Evolutionary conservation across 2,797 vertebrate genomes (phyloP).

Genomic region (Hyperoplus lanceolatus): DNA sequence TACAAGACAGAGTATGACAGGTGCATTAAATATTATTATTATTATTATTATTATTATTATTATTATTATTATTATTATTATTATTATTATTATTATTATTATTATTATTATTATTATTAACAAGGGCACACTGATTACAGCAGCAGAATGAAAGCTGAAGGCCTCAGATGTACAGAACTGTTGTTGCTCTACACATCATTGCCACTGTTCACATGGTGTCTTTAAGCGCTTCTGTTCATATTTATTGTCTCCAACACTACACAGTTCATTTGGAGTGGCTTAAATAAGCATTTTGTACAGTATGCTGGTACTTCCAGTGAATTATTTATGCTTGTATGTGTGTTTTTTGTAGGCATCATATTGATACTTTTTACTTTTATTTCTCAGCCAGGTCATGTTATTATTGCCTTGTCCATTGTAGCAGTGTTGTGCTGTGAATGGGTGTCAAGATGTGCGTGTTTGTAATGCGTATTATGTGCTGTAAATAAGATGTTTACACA

Average conservation of each 20-base stretch:
- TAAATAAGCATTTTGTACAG: constrained; percentile 67
- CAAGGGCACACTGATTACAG: constrained; percentile 13
- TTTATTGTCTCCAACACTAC: constrained; percentile 84
- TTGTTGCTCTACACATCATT: constrained; percentile 29
- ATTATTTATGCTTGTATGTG: constrained; percentile 70
- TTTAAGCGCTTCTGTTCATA: constrained; percentile 61
- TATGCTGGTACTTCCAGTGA: constrained; percentile 65
- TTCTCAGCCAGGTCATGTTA: constrained; percentile 39
- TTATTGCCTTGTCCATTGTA: constrained; percentile 44
- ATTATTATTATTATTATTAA: constrained; percentile 2
- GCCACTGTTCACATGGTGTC: constrained; percentile 36
- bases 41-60: too few species aligned
- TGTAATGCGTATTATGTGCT: constrained; percentile 56
- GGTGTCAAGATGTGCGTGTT: constrained; percentile 47
- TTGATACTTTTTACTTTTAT: constrained; percentile 44
- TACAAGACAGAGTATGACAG: constrained; percentile 7
- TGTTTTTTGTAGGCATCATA: constrained; percentile 46
- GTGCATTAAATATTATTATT: not conserved
- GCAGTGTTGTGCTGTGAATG: constrained; percentile 67
- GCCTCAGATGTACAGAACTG: constrained; percentile 44
- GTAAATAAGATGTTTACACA: constrained; percentile 62
- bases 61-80: not conserved
- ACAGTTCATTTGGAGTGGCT: constrained; percentile 44
- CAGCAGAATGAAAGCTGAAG: constrained; percentile 31
- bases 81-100: constrained; percentile 11